These are phyloP conservation scores for Apis florea DNA, from an alignment of 1,140 invertebrate genomes.

Conservation along the genomic window DNA sequence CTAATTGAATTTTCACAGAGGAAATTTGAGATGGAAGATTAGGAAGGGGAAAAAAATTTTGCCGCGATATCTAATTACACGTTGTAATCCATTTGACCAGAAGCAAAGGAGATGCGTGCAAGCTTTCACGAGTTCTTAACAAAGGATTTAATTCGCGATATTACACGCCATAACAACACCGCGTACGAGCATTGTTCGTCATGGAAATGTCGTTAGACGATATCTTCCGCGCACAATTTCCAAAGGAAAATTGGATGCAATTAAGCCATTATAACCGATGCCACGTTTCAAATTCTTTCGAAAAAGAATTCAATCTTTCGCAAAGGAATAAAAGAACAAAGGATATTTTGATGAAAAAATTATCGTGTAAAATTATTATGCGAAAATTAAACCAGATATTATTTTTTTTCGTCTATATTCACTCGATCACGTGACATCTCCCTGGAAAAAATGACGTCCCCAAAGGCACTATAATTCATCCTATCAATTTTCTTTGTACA, in stretches of 20 bases:
- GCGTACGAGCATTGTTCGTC: neutral
- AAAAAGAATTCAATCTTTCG: neutral
- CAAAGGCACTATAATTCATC: too few species aligned
- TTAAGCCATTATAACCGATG: neutral
- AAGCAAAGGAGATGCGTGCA: too few species aligned
- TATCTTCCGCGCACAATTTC: neutral
- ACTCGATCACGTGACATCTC: too few species aligned
- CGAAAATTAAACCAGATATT: too few species aligned
- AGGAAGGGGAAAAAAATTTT: neutral
- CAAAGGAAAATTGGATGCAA: neutral
- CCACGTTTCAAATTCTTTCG: neutral
- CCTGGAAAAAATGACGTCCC: too few species aligned
- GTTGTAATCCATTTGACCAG: constrained; percentile 18
- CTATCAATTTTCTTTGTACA: too few species aligned
- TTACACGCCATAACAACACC: too few species aligned
- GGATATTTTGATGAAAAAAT: too few species aligned
- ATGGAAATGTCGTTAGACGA: neutral
- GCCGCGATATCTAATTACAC: neutral
- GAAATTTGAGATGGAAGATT: constrained; percentile 6
- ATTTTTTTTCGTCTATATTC: too few species aligned
- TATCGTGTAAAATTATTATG: too few species aligned
- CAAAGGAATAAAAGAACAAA: neutral
- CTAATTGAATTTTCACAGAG: constrained; percentile 9
- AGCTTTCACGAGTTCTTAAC: neutral
- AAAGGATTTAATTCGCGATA: neutral